Base-by-base conservation (phyloP, 1,140 invertebrate genomes). In the Aphaenogaster floridana region DNA sequence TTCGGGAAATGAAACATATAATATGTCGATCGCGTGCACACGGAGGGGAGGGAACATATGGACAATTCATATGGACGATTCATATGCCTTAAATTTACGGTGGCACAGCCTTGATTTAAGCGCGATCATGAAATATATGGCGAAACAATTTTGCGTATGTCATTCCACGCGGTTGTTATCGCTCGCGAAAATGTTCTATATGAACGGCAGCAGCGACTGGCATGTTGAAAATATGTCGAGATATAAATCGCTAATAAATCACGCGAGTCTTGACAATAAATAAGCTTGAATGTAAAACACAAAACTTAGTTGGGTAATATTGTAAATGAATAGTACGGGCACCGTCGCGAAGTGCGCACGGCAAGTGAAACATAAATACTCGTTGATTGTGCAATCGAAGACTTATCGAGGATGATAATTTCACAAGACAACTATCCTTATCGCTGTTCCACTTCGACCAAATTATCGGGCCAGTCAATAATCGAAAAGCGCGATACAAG, bases 161-260 rank as follows among this genome's bases (percentile, higher is more conserved):
- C 48, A 28, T 36, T 50, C 34, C 34, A 28, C 50, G 39, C 21
- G 45, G 13, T 39, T 50, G 36, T 69, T 59, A 57, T 50, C 63
- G 57, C n/a, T 39, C 28, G 45, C 36, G 52, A 36, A 8, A 76
- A 84, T 76, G 48, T 84, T 76, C 15, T 42, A 39, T 61, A 21
- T 36, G n/a, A 59, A 59, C 11, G 13, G 17, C 66, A 45, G 42
- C n/a, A 48, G 6, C 66, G 8, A 83, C 36, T 34, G 13, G n/a
- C 66, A 71, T 42, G 9, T 50, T 39, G 42, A 48, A 84, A 63
- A 84, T 76, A 50, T 76, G 7, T 61, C 6, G 68, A 83, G 78
- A 68, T 69, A 80, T 36, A 74, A 69, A 71, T 83, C 8, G 54
- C 17, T 50, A 50, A 61, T 84, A 84, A 84, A 84, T 84, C 54